Percentiles rank a stretch among this genome's conserved stretches.
Conservation (phyloP, 2,797 vertebrate species). For the Parauchenoglanis ngamensis region DNA sequence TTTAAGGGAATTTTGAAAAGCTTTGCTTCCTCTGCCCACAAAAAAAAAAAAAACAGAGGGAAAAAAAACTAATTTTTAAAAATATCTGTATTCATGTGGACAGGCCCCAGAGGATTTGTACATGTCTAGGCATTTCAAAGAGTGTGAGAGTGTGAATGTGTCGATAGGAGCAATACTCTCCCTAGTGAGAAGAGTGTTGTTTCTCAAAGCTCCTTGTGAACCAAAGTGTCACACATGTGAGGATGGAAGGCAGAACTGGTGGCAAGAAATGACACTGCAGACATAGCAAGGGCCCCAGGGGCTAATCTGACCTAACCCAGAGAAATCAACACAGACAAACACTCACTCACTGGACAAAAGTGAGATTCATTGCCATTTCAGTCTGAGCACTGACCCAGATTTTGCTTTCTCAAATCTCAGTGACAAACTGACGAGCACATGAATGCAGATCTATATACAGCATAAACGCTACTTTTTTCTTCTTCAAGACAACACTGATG, state of each 20-base stretch:
- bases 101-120: slow-evolving; percentile 67
- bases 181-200: slow-evolving; percentile 56
- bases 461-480: neutral
- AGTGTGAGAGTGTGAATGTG: slow-evolving; percentile 75
- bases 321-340: slow-evolving; percentile 28
- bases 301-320: slow-evolving; percentile 18
- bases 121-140: slow-evolving; percentile 65
- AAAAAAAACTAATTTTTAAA: neutral
- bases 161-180: slow-evolving; percentile 61
- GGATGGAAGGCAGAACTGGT: slow-evolving; percentile 68
- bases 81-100: neutral
- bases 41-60: neutral
- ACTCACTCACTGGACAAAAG: slow-evolving; percentile 1
- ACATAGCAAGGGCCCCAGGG: slow-evolving; percentile 64
- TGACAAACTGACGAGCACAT: neutral
- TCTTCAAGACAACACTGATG: neutral
- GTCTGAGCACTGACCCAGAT: slow-evolving; percentile 17
- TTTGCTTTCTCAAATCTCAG: neutral
- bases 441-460: slow-evolving; percentile 5
- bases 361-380: neutral
- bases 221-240: slow-evolving; percentile 71
- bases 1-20: neutral
- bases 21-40: neutral
- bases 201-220: slow-evolving; percentile 62
- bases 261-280: slow-evolving; percentile 65